phyloP scores from a whole-genome alignment of 1,140 invertebrate species.

The Branchinecta lindahli region DNA sequence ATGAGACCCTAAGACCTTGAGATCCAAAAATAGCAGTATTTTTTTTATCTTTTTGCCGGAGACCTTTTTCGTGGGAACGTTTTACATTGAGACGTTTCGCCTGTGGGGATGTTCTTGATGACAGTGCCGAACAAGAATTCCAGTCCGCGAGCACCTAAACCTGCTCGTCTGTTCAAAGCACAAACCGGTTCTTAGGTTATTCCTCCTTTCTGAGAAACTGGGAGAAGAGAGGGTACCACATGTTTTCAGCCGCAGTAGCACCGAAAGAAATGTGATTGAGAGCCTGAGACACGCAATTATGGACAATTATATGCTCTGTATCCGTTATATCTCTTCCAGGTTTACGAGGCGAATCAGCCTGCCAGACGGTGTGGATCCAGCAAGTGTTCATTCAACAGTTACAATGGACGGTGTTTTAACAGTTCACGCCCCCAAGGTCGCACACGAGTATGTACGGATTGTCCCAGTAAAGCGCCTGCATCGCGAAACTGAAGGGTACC shows the following conservation, averaged over 20 bases:
- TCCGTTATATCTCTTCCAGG: background rate
- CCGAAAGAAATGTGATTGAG: background rate
- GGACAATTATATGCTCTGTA: background rate
- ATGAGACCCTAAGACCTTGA: too few relatives aligned
- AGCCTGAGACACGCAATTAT: background rate
- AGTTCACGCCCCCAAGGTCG: background rate
- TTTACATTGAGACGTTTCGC: too few relatives aligned
- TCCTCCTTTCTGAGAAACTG: too few relatives aligned
- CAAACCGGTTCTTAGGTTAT: too few relatives aligned
- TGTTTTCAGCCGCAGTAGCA: background rate
- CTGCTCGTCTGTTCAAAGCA: too few relatives aligned
- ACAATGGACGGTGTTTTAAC: constrained; percentile 11
- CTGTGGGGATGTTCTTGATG: too few relatives aligned
- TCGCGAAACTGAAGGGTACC: too few relatives aligned
- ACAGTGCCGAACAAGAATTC: too few relatives aligned
- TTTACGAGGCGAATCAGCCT: constrained; percentile 14
- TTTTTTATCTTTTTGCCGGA: too few relatives aligned
- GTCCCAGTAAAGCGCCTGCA: constrained; percentile 6
- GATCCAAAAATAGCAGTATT: too few relatives aligned
- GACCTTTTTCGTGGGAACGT: too few relatives aligned
- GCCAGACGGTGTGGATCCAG: constrained; percentile 4
- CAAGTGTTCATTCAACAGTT: constrained; percentile 10
- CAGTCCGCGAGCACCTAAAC: too few relatives aligned
- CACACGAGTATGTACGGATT: background rate
- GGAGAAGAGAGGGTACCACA: background rate